Evolutionary conservation across 2,113 vertebrate genomes (phyloP).

Genomic region (Mystacornis crossleyi): DNA sequence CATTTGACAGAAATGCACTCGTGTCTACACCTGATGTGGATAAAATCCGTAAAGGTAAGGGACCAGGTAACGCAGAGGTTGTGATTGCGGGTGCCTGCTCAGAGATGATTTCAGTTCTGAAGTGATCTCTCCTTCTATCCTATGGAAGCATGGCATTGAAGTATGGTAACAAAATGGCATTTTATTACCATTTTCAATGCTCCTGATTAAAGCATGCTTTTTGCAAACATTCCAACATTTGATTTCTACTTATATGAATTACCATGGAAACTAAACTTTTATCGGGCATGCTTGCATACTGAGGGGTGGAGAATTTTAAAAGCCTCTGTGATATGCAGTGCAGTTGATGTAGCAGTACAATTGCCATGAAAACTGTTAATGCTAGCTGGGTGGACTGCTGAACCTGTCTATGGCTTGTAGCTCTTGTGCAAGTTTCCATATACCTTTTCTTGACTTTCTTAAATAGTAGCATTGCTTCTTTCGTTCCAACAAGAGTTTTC

Average conservation of each 20-base stretch:
- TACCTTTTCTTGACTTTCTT: background rate
- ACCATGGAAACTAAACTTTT: slow-evolving; percentile 55
- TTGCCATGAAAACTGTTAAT: background rate
- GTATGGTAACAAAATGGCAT: background rate
- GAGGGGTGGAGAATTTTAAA: background rate
- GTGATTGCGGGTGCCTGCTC: background rate
- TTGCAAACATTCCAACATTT: slow-evolving; percentile 26
- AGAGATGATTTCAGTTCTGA: background rate
- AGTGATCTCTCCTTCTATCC: background rate
- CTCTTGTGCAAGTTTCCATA: background rate
- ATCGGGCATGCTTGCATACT: background rate
- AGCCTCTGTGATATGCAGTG: background rate
- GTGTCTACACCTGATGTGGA: background rate
- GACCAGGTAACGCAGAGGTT: background rate
- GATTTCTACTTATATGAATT: slow-evolving; percentile 45
- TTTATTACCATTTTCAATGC: background rate
- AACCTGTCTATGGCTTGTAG: background rate
- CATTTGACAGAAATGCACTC: background rate
- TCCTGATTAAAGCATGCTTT: background rate
- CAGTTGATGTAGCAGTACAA: background rate
- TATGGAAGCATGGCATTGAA: background rate
- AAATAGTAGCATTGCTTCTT: background rate
- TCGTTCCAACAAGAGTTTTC: background rate
- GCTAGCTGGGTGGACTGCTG: background rate
- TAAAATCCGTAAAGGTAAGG: background rate